A percentile compares a stretch with the other conserved stretches of the same genome.
These are phyloP conservation scores for Catocala nupta DNA, from an alignment of 2,888 invertebrate genomes.

Conservation along the genomic window DNA sequence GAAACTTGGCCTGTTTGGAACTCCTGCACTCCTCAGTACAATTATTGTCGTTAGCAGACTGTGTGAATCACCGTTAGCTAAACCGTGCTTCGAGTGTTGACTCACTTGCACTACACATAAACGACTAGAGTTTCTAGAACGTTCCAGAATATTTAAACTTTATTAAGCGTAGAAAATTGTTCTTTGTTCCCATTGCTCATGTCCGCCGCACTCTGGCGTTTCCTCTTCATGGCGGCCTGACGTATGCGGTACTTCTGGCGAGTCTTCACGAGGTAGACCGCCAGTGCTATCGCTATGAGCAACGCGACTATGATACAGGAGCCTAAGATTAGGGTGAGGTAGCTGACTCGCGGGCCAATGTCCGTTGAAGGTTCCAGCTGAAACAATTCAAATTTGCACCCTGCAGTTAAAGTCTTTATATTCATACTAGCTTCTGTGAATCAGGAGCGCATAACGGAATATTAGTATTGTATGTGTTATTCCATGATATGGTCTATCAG, in stretches of 20 bases:
- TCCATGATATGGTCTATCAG: too few relatives aligned
- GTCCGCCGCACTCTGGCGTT: conserved; percentile 73
- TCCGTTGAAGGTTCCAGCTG: conserved; percentile 74
- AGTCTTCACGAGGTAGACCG: conserved; percentile 73
- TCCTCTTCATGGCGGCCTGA: conserved; percentile 70
- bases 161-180: conserved; percentile 73
- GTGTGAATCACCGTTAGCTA: too few relatives aligned
- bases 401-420: too few relatives aligned
- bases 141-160: conserved; percentile 54
- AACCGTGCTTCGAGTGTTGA: too few relatives aligned
- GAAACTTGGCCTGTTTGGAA: too few relatives aligned
- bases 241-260: conserved; percentile 67
- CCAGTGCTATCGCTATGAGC: conserved; percentile 69
- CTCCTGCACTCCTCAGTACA: too few relatives aligned
- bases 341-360: conserved; percentile 45
- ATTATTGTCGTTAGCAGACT: too few relatives aligned
- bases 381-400: conserved; percentile 33
- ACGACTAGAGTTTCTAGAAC: neutral
- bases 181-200: conserved; percentile 73
- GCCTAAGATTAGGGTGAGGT: conserved; percentile 70
- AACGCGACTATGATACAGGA: conserved; percentile 68
- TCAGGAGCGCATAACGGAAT: too few relatives aligned
- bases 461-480: too few relatives aligned
- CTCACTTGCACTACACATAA: neutral
- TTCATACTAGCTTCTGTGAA: too few relatives aligned